Evolutionary conservation across 2,797 vertebrate species (phyloP).

Genomic region (Aulostomus chinensis): DNA sequence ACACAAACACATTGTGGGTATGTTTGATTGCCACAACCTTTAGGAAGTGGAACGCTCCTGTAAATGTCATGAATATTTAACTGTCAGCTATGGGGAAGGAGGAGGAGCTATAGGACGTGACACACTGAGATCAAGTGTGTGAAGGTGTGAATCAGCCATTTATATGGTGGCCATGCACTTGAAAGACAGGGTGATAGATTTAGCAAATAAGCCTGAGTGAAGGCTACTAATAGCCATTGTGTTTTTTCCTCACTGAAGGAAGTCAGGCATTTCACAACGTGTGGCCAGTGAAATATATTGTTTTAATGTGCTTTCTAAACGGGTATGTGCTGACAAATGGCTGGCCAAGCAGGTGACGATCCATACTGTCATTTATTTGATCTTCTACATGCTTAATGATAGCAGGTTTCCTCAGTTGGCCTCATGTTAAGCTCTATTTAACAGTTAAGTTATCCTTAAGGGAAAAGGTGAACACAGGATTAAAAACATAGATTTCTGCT

Average conservation of each 20-base stretch:
- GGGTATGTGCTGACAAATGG: slow-evolving; percentile 74
- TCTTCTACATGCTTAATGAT: slow-evolving; percentile 33
- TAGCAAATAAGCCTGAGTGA: slow-evolving; percentile 74
- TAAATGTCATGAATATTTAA: slow-evolving; percentile 65
- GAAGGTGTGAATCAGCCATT: slow-evolving; percentile 76
- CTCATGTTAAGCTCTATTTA: neutral
- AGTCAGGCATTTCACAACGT: slow-evolving; percentile 72
- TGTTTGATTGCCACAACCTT: no score
- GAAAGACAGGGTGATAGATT: slow-evolving; percentile 82
- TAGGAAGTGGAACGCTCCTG: slow-evolving; percentile 12
- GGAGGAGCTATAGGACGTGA: slow-evolving; percentile 59
- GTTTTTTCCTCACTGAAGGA: slow-evolving; percentile 68
- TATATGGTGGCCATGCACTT: slow-evolving; percentile 84
- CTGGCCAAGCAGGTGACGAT: slow-evolving; percentile 27
- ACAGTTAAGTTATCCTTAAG: neutral
- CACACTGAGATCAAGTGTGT: slow-evolving; percentile 78
- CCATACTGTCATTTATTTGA: slow-evolving; percentile 46
- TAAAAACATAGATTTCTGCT: neutral
- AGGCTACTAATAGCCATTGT: slow-evolving; percentile 63
- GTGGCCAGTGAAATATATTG: slow-evolving; percentile 64
- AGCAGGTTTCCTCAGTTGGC: neutral
- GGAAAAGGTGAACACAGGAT: neutral
- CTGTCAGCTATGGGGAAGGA: slow-evolving; percentile 39
- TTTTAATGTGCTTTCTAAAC: slow-evolving; percentile 56
- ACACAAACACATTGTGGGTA: no score